Percentiles rank a stretch among this genome's conserved stretches.
Evolutionary conservation across 2,888 invertebrate genomes (phyloP).

Genomic region (Leucophora obtusa): DNA sequence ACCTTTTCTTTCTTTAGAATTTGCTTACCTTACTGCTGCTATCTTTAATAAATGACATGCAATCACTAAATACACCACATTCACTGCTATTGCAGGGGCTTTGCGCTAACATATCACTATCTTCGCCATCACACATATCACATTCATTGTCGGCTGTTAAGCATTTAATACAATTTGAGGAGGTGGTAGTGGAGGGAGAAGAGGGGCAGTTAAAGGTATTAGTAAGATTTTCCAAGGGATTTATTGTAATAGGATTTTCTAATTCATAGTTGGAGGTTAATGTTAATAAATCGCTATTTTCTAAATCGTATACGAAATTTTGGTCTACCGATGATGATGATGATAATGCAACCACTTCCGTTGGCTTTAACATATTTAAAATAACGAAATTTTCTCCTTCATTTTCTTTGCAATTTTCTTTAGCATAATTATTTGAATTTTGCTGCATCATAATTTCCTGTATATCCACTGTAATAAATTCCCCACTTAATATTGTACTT

Average conservation of each 20-base stretch:
- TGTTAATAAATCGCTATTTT: constrained; percentile 33
- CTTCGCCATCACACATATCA: constrained; percentile 55
- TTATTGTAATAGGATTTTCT: constrained; percentile 45
- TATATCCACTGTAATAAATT: constrained; percentile 35
- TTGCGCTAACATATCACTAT: constrained; percentile 53
- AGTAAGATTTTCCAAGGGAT: constrained; percentile 34
- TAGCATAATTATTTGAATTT: constrained; percentile 25
- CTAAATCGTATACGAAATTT: constrained; percentile 27
- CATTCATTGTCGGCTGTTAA: constrained; percentile 44
- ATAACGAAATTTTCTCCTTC: constrained; percentile 25
- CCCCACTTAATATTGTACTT: constrained; percentile 26
- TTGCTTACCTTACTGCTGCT: constrained; percentile 53
- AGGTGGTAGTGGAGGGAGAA: background rate
- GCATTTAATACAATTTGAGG: constrained; percentile 9
- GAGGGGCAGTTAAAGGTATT: background rate
- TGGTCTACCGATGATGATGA: constrained; percentile 11
- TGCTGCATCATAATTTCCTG: constrained; percentile 9
- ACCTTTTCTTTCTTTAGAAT: constrained; percentile 46
- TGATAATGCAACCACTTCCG: background rate
- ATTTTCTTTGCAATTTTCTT: constrained; percentile 1
- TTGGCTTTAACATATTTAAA: constrained; percentile 6
- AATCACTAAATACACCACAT: constrained; percentile 46
- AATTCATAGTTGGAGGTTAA: constrained; percentile 39
- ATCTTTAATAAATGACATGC: constrained; percentile 53
- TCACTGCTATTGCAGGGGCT: constrained; percentile 31